Evolutionary conservation across 2,797 vertebrate genomes (phyloP), one percentile per base, ranked within the genome.

Genomic region (Rhynchotus rufescens): DNA sequence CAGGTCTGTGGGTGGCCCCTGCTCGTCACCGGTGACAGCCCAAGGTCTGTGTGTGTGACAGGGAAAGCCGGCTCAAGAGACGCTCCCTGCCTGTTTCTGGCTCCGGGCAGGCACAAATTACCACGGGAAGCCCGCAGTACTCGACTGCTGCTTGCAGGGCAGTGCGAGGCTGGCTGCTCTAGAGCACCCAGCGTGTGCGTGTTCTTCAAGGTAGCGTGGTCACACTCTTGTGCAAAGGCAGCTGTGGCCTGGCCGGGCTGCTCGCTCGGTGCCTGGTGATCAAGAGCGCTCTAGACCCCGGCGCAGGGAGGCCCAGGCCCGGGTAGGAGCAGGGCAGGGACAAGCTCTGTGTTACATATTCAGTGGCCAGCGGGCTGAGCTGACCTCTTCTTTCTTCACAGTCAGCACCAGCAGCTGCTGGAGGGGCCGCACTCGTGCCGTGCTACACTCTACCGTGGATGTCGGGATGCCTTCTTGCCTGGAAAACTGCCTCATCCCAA

Each of bases 71-170:
- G 1, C 64, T 20, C 36, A 8, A 52, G 5, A 30, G 28, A 34
- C 65, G 78, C 15, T 44, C 15, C 10, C 30, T 13, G 47, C 81
- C 49, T 25, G 5, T 23, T 1, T 30, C 10, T 0, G 7, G 10
- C 42, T 23, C 12, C 6, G 2, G 11, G 1, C 4, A 3, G 0
- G 2, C 4, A 12, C 12, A 19, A 0, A 2, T 16, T 34, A 17
- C 36, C 21, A 3, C 5, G 0, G 9, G 60, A 36, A 8, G 6
- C 26, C 6, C 42, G 32, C 59, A 4, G 0, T 4, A 4, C 7
- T 0, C 7, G 36, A n/a, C 3, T 0, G 0, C 22, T 15, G 10
- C 64, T 34, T 30, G 23, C 47, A 30, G 30, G 57, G 4, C 14
- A 28, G 12, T 4, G 2, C 0, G 0, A 28, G 17, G 36, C 52